These are phyloP conservation scores for Marmota monax DNA, from an alignment of 2,113 vertebrate genomes.

Conservation along the genomic window DNA sequence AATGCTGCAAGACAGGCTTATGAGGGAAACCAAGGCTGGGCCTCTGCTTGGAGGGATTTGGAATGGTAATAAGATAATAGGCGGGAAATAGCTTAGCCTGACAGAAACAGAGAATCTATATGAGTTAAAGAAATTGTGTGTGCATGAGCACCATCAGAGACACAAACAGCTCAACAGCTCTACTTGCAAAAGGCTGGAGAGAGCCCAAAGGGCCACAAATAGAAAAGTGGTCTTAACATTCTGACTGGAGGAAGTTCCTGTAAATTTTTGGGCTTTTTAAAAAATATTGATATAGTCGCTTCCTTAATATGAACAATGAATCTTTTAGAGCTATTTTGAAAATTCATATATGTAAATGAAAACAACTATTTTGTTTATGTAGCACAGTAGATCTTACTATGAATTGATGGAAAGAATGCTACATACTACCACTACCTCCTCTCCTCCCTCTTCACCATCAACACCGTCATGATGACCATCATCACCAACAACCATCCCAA, in stretches of 20 bases:
- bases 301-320: conserved; percentile 23
- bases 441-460: neutral
- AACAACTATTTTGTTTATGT: neutral
- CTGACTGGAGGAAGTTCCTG: neutral
- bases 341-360: neutral
- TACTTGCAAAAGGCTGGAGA: neutral
- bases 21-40: neutral
- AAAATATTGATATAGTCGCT: neutral
- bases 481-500: neutral
- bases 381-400: neutral
- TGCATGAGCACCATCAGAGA: neutral
- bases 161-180: neutral
- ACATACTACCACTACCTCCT: neutral
- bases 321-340: neutral
- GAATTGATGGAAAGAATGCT: neutral
- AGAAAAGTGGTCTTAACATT: neutral
- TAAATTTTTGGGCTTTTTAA: conserved; percentile 22
- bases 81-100: conserved; percentile 37
- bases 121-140: neutral
- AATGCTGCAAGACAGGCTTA: neutral
- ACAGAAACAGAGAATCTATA: neutral
- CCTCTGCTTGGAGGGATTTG: neutral
- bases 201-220: conserved; percentile 11
- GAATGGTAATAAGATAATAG: neutral
- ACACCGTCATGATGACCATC: neutral